Percentiles rank a stretch among this genome's conserved stretches.
These are phyloP conservation scores for Rhopalosiphum maidis DNA, from an alignment of 1,140 invertebrate species.

Conservation along the genomic window DNA sequence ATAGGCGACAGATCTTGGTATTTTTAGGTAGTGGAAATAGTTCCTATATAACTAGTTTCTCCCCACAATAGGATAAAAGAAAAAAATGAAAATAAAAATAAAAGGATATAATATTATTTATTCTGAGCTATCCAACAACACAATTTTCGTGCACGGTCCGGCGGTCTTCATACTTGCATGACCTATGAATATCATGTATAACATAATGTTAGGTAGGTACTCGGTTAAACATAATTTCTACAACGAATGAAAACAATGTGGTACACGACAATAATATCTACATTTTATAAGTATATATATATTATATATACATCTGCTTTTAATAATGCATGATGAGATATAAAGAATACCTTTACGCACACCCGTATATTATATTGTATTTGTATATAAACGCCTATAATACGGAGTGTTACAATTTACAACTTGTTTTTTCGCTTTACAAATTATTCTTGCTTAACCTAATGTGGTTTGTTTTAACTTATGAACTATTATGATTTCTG, in stretches of 20 bases:
- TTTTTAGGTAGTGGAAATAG: neutral
- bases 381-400: too few species aligned
- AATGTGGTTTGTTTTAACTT: too few species aligned
- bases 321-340: too few species aligned
- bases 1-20: neutral
- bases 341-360: too few species aligned
- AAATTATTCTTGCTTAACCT: too few species aligned
- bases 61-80: neutral
- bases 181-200: neutral
- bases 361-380: too few species aligned
- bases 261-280: neutral
- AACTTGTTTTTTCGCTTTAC: too few species aligned
- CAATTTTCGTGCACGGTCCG: neutral
- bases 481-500: too few species aligned
- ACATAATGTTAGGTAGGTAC: neutral
- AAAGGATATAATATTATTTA: neutral
- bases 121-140: neutral
- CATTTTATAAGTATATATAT: neutral
- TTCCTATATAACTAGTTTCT: neutral
- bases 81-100: neutral
- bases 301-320: neutral
- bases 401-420: too few species aligned
- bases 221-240: neutral
- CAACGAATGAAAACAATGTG: neutral
- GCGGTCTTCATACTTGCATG: slow-evolving; percentile 19